These are phyloP conservation scores for Nymphicus hollandicus DNA, from an alignment of 2,113 vertebrate genomes.

Conservation along the genomic window DNA sequence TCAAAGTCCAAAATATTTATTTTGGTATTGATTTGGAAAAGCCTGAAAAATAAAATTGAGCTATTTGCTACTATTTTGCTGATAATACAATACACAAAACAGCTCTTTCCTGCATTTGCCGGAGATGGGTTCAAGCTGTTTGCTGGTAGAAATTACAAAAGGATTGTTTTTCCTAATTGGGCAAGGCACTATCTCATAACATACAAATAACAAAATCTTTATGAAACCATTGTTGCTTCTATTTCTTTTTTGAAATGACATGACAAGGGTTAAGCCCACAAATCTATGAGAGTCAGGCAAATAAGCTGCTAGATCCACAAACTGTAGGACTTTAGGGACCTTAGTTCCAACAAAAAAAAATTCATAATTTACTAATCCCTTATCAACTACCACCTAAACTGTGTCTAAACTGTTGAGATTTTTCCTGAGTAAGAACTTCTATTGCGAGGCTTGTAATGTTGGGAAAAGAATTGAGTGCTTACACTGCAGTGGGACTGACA, in stretches of 20 bases:
- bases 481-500: neutral
- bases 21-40: neutral
- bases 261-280: neutral
- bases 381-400: neutral
- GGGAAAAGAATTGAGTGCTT: neutral
- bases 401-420: neutral
- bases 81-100: neutral
- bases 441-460: neutral
- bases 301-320: neutral
- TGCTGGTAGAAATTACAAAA: neutral
- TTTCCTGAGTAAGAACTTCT: neutral
- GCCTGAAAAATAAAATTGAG: neutral
- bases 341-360: neutral
- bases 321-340: neutral
- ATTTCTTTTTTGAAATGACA: neutral
- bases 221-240: neutral
- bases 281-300: neutral
- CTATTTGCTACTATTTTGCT: neutral
- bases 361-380: neutral
- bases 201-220: neutral
- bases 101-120: neutral
- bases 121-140: neutral
- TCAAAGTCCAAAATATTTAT: constrained; percentile 23
- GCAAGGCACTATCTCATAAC: neutral
- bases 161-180: neutral